Evolutionary conservation across 2,113 vertebrate genomes (phyloP).

Genomic region (Austrofundulus limnaeus): DNA sequence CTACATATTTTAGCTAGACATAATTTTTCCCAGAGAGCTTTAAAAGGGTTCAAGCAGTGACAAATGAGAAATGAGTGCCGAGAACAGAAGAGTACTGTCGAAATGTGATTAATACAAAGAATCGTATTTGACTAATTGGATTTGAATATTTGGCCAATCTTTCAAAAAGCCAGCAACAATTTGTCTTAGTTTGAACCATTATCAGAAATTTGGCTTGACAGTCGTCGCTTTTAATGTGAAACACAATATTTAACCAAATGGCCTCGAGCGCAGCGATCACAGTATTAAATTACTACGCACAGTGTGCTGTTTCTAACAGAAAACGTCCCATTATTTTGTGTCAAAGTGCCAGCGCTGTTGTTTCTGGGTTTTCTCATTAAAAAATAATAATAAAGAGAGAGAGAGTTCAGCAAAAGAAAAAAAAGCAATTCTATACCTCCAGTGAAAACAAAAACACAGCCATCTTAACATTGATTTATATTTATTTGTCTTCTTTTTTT

Average conservation of each 20-base stretch:
- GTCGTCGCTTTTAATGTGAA: conserved; percentile 69
- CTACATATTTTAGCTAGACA: conserved; percentile 59
- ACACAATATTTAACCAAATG: conserved; percentile 71
- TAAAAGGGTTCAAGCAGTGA: conserved; percentile 55
- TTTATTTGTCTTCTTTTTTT: conserved; percentile 40
- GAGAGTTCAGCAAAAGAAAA: conserved; percentile 1
- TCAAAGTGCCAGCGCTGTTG: conserved; percentile 39
- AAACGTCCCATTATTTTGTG: conserved; percentile 51
- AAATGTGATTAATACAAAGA: conserved; percentile 71
- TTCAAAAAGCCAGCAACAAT: conserved; percentile 67
- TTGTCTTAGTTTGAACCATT: conserved; percentile 51
- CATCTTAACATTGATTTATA: conserved; percentile 25
- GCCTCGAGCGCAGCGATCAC: conserved; percentile 39
- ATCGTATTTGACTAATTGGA: conserved; percentile 72
- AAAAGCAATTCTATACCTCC: conserved; percentile 6
- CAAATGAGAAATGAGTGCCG: conserved; percentile 61
- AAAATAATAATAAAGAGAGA: not conserved
- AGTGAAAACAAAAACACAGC: conserved; percentile 29
- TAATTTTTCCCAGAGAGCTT: conserved; percentile 42
- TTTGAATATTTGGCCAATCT: conserved; percentile 68
- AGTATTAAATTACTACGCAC: conserved; percentile 56
- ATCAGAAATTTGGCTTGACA: conserved; percentile 61
- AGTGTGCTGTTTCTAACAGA: conserved; percentile 43
- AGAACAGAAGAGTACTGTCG: conserved; percentile 53
- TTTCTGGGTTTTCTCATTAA: not conserved